Base-by-base conservation (phyloP, 2,113 vertebrate species). In the Notarius quadriscutis region DNA sequence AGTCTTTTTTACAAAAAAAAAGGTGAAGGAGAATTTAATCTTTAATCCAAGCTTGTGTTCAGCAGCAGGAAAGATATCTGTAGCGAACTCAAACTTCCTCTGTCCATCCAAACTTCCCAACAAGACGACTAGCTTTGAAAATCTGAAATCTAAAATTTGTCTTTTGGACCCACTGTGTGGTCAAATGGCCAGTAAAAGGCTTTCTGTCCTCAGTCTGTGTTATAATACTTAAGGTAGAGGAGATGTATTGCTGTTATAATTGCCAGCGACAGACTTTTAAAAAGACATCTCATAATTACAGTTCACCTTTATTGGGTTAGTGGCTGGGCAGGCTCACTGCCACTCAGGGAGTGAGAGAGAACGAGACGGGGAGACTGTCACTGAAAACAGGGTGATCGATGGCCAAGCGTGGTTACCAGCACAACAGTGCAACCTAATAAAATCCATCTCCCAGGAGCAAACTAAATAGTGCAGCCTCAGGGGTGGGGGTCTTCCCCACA, bases 201-300 rank as follows among this genome's bases (percentile, higher is more conserved):
- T 60, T 51, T 34, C 41, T 83, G 80, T 58, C 63, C 9, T 25
- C 4, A 6, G 58, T 50, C 27, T 48, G 58, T 71, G 81, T 85
- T 72, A 72, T 78, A 83, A 85, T 85, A 85, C 87, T 89, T 86
- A 80, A 53, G 62, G 20, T 48, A 48, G 10, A 12, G 78, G 50
- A 85, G 88, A 91, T 85, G 88, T 88, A 91, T 82, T 81, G 69
- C 78, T 87, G 18, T 83, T 58, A 90, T 91, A 91, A 90, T 88
- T 90, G 89, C 48, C 14, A 34, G 74, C 18, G 88, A 86, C 89
- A 89, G 89, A 88, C 88, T 71, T 89, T 91, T 91, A 85, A 91
- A 90, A 41, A 90, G 89, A 69, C 82, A 85, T 89, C 89, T 77
- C 87, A 87, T 91, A 86, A 92, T 91, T 91, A 90, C 87, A 69